phyloP scores from a whole-genome alignment of 2,797 vertebrate species.

The Xenops minutus region DNA sequence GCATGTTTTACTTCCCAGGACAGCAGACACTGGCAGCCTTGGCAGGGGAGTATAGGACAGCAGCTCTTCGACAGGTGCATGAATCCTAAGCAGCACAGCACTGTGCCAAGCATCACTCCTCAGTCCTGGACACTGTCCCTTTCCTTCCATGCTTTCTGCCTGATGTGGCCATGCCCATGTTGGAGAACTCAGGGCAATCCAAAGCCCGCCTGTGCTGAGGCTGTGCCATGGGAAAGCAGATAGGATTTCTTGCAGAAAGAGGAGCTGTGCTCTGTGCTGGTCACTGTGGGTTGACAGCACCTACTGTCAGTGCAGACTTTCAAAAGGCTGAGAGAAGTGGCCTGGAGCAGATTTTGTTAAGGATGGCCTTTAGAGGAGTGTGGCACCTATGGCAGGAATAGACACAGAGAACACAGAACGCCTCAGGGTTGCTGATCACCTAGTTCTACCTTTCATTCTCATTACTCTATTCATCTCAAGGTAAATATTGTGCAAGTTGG shows the following conservation, averaged over 20 bases:
- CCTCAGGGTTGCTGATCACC: background rate
- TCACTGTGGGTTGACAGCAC: background rate
- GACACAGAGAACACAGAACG: background rate
- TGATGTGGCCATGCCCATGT: rapidly evolving
- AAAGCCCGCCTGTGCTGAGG: background rate
- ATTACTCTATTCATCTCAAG: background rate
- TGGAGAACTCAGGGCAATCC: background rate
- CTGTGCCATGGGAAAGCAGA: background rate
- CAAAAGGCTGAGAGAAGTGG: background rate
- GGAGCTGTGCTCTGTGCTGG: background rate
- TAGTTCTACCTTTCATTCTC: background rate
- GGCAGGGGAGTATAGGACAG: background rate
- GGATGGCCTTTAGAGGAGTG: background rate
- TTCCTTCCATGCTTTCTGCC: background rate
- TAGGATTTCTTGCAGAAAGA: background rate
- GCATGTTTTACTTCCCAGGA: background rate
- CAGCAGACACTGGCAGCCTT: background rate
- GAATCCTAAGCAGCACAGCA: rapidly evolving
- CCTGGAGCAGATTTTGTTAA: background rate
- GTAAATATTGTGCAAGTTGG: background rate
- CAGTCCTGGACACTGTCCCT: rapidly evolving
- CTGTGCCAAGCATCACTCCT: rapidly evolving
- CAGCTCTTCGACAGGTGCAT: background rate
- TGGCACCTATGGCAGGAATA: background rate
- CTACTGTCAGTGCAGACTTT: background rate